Evolutionary conservation across 2,888 invertebrate genomes (phyloP).

Genomic region (Drosophila barbarae): DNA sequence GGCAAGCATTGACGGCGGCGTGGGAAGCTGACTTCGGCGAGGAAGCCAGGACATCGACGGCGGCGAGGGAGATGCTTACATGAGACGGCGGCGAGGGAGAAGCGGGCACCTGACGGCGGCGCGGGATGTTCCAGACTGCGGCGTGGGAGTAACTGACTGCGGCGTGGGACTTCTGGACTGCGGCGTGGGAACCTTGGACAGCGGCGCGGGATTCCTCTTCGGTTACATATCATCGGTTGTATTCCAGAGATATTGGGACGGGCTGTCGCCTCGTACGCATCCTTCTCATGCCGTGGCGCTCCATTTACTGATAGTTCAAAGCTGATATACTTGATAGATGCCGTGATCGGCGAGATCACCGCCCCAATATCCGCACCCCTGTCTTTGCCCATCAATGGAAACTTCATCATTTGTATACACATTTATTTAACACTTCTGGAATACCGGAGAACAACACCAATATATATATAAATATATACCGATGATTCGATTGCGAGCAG

Average conservation of each 20-base stretch:
- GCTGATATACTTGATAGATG: slow-evolving; percentile 60
- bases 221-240: slow-evolving; percentile 56
- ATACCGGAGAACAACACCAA: slow-evolving; percentile 59
- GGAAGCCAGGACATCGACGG: slow-evolving; percentile 25
- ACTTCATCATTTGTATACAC: slow-evolving; percentile 52
- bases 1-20: slow-evolving; percentile 41
- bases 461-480: slow-evolving; percentile 28
- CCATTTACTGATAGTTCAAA: slow-evolving; percentile 52
- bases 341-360: slow-evolving; percentile 41
- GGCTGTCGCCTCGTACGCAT: neutral
- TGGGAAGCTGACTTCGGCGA: slow-evolving; percentile 38
- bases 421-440: slow-evolving; percentile 59
- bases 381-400: slow-evolving; percentile 46
- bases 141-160: slow-evolving; percentile 46
- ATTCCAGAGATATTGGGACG: slow-evolving; percentile 40
- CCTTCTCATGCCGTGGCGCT: neutral
- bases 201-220: slow-evolving; percentile 62
- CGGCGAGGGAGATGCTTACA: slow-evolving; percentile 28
- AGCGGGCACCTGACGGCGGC: slow-evolving; percentile 26
- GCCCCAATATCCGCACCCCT: slow-evolving; percentile 34
- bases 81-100: slow-evolving; percentile 26
- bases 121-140: slow-evolving; percentile 26
- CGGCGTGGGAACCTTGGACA: slow-evolving; percentile 58
- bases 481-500: slow-evolving; percentile 53
- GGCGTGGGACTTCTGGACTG: slow-evolving; percentile 56